These are phyloP conservation scores for Orbicella faveolata DNA, from an alignment of 64 coral and sea anemone species.

Conservation along the genomic window DNA sequence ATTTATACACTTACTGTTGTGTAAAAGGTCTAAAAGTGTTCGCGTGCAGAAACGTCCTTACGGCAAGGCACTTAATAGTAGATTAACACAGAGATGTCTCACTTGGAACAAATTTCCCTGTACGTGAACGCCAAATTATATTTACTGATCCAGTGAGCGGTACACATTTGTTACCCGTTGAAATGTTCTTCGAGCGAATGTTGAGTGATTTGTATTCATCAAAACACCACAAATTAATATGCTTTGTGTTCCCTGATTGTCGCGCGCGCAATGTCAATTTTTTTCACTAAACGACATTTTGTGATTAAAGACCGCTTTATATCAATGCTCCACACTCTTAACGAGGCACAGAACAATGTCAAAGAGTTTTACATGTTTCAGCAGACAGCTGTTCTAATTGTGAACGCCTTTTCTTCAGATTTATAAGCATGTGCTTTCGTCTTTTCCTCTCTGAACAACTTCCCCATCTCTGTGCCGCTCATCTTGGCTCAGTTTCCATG, in stretches of 20 bases:
- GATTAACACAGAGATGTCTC: not conserved
- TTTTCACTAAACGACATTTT: not conserved
- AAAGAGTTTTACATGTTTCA: not conserved
- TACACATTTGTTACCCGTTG: not conserved
- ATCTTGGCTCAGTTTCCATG: not conserved
- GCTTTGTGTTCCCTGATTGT: not conserved
- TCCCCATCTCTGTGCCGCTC: not conserved
- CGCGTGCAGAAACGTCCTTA: not conserved
- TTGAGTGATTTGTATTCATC: not conserved
- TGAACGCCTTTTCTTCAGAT: not conserved
- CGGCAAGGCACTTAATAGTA: not conserved
- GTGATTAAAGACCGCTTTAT: not conserved
- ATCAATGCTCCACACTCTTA: not conserved
- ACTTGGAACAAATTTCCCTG: not conserved
- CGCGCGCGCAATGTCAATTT: not conserved
- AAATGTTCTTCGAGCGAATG: not conserved
- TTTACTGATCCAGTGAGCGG: not conserved
- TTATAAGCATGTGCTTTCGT: not conserved
- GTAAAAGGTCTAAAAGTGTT: not conserved
- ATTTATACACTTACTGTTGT: not conserved
- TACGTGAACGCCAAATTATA: not conserved
- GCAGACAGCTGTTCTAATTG: constrained; percentile 14
- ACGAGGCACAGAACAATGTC: constrained; percentile 15
- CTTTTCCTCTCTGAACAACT: not conserved
- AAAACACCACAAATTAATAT: not conserved